phyloP scores from a whole-genome alignment of 2,888 invertebrate genomes.

The Lissonota sp. region DNA sequence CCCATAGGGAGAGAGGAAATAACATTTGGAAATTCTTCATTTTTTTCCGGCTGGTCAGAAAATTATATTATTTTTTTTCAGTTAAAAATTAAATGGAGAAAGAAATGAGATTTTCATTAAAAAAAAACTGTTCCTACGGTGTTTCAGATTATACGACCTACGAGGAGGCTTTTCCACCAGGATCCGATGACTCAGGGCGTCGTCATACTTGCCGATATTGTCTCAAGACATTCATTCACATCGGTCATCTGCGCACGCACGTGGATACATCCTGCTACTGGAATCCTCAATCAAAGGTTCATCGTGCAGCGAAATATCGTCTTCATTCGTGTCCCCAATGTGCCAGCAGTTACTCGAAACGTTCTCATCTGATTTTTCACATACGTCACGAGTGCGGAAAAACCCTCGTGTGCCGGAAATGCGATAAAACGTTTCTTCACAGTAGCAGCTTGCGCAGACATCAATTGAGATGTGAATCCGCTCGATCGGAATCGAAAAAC shows the following conservation, averaged over 20 bases:
- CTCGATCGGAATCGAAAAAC: conserved; percentile 4
- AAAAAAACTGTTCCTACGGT: conserved; percentile 19
- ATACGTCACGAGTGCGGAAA: conserved; percentile 76
- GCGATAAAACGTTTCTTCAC: conserved; percentile 72
- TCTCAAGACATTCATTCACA: conserved; percentile 69
- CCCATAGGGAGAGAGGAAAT: too few relatives aligned
- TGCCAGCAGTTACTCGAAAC: conserved; percentile 73
- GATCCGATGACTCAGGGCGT: conserved; percentile 48
- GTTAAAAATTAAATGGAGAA: not conserved
- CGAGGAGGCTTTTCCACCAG: conserved; percentile 16
- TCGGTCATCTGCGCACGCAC: conserved; percentile 68
- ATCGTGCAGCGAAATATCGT: conserved; percentile 65
- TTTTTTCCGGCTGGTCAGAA: not conserved
- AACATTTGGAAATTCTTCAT: too few relatives aligned
- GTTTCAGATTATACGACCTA: conserved; percentile 56
- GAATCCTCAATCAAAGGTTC: conserved; percentile 72
- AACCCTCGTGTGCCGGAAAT: conserved; percentile 71
- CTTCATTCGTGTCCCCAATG: conserved; percentile 73
- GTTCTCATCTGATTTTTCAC: conserved; percentile 74
- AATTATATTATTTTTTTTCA: not conserved
- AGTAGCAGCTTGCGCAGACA: conserved; percentile 71
- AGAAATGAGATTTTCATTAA: not conserved
- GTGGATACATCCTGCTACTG: conserved; percentile 69
- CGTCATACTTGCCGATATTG: conserved; percentile 70
- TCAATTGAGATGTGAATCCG: conserved; percentile 57